Conservation (phyloP, 2,888 invertebrate genomes). For the Lissocephala sabroskyi region DNA sequence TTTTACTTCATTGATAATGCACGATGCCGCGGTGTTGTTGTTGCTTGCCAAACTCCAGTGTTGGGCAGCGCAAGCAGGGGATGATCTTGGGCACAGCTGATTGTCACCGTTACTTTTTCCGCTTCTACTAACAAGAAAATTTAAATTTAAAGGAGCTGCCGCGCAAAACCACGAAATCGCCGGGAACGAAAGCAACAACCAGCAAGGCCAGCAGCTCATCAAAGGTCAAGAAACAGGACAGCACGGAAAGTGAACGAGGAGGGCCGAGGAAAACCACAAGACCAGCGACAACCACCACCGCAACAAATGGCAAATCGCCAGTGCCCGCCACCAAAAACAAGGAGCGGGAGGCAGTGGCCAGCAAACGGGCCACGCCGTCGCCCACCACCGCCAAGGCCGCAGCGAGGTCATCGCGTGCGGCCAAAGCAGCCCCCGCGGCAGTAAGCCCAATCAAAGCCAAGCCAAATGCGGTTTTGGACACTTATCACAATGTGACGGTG, state of each 20-base stretch:
- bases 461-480: conserved; percentile 67
- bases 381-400: conserved; percentile 23
- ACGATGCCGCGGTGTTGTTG: no score
- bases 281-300: conserved; percentile 12
- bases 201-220: no score
- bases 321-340: conserved; percentile 25
- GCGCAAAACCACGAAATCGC: conserved; percentile 20
- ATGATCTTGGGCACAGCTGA: background rate
- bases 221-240: conserved; percentile 31
- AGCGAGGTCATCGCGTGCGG: conserved; percentile 26
- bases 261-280: conserved; percentile 26
- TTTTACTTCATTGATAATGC: no score
- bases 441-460: conserved; percentile 37
- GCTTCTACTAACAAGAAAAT: background rate
- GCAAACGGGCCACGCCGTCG: conserved; percentile 22
- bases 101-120: background rate
- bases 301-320: conserved; percentile 21
- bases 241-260: conserved; percentile 27
- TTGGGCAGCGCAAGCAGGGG: no score
- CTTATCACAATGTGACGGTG: conserved; percentile 71
- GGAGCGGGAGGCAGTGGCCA: conserved; percentile 15
- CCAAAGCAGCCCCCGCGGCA: no score
- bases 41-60: no score
- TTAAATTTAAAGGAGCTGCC: no score
- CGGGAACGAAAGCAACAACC: conserved; percentile 30